A percentile compares a stretch with the other conserved stretches of the same genome.
phyloP scores from a whole-genome alignment of 1,140 invertebrate genomes.

The Protaetia brevitarsis region DNA sequence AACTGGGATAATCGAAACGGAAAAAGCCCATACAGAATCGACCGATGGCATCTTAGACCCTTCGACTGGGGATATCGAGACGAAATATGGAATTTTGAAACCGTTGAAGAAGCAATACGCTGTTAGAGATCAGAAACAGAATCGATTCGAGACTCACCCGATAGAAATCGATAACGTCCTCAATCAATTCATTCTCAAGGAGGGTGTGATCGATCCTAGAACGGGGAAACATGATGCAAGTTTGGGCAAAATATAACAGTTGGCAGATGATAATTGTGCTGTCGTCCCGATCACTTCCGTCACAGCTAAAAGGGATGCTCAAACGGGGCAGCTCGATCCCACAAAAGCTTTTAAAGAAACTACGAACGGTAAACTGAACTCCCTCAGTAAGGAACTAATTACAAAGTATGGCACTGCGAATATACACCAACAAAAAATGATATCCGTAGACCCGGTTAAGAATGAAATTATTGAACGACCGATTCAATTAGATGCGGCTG shows the following conservation, averaged over 20 bases:
- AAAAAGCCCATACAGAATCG: slow-evolving; percentile 61
- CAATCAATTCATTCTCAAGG: slow-evolving; percentile 59
- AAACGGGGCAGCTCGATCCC: slow-evolving; percentile 52
- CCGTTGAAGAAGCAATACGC: slow-evolving; percentile 57
- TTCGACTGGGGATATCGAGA: slow-evolving; percentile 60
- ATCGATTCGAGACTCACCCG: slow-evolving; percentile 55
- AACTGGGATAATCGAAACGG: slow-evolving; percentile 61
- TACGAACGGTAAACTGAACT: slow-evolving; percentile 62
- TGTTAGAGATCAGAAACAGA: slow-evolving; percentile 54
- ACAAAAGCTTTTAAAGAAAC: slow-evolving; percentile 48
- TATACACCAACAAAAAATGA: slow-evolving; percentile 38
- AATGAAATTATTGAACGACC: slow-evolving; percentile 50
- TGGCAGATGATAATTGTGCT: slow-evolving; percentile 51
- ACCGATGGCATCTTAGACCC: slow-evolving; percentile 62
- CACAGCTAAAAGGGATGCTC: slow-evolving; percentile 56
- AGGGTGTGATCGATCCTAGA: slow-evolving; percentile 56
- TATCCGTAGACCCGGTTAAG: slow-evolving; percentile 52
- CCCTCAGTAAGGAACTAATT: slow-evolving; percentile 60
- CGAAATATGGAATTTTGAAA: slow-evolving; percentile 64
- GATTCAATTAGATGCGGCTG: slow-evolving; percentile 56
- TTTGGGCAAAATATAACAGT: slow-evolving; percentile 55
- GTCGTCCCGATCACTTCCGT: slow-evolving; percentile 57
- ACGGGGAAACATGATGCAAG: slow-evolving; percentile 55
- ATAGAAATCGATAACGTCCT: slow-evolving; percentile 58
- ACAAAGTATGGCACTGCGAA: slow-evolving; percentile 55